Evolutionary conservation across 2,113 vertebrate genomes (phyloP), one percentile per base, ranked within the genome.

Genomic region (Corvus hawaiiensis): DNA sequence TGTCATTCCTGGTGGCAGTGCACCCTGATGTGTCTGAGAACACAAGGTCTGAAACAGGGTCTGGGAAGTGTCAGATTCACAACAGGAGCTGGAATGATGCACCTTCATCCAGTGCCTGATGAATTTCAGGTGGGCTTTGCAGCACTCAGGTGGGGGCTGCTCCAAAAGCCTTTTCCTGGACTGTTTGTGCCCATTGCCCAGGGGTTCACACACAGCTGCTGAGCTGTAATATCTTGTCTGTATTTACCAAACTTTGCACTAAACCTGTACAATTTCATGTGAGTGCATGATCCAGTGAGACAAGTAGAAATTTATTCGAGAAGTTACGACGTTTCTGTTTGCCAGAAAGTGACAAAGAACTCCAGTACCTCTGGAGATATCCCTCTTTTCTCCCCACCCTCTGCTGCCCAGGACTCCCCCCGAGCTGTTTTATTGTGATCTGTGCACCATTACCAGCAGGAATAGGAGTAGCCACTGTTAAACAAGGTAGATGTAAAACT

Each of bases 171-270:
- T 52, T 88, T 80, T 46, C 39, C 33, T 83, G 55, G 37, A 43
- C 28, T 4, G 3, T n/a, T 1, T 3, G 6, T 54, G 32, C 2
- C 6, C 35, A 10, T 27, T 14, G 6, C 22, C 18, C 72, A 51
- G 23, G 41, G 48, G 18, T 71, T 76, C 35, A 21, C 83, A 77
- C 26, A 11, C 10, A 55, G 6, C 49, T 84, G 27, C 30, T 73
- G 49, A 64, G 30, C 35, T 4, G 1, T 28, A 22, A 19, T 30
- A 17, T 11, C 17, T 51, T 75, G 15, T 5, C 37, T 46, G 3
- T 43, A 2, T 48, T 72, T 72, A 67, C 6, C n/a, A 15, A 84
- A 15, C 27, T 87, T 72, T 83, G 7, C 9, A 4, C 17, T 58
- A 62, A 92, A 86, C 55, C 13, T 77, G 20, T 32, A 56, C 48